phyloP scores from a whole-genome alignment of 2,888 invertebrate genomes.

The Acrocera orbiculus region DNA sequence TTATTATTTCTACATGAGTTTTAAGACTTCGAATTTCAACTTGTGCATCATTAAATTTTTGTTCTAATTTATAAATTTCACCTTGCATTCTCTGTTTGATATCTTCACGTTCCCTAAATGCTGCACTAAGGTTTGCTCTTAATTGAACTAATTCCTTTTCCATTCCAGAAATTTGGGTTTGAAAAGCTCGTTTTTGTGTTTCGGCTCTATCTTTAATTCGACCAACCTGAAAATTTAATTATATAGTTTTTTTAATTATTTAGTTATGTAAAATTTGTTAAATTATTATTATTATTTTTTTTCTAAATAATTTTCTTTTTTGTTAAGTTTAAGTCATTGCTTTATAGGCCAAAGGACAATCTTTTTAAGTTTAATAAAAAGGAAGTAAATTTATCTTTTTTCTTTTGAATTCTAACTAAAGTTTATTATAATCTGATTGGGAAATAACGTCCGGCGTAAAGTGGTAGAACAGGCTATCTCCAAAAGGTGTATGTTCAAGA shows the following conservation, averaged over 20 bases:
- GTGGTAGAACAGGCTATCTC: too few relatives aligned
- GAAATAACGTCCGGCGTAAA: too few relatives aligned
- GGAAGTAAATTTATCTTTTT: too few relatives aligned
- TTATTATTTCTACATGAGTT: constrained; percentile 10
- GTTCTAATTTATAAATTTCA: constrained; percentile 9
- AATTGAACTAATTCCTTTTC: constrained; percentile 11
- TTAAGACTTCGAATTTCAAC: constrained; percentile 10
- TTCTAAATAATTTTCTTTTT: too few relatives aligned
- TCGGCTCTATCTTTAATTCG: constrained; percentile 12
- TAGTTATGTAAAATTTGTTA: not conserved
- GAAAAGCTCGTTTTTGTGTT: constrained; percentile 9
- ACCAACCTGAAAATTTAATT: constrained; percentile 3
- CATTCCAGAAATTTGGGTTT: constrained; percentile 9
- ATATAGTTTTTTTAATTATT: too few relatives aligned
- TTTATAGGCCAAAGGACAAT: too few relatives aligned
- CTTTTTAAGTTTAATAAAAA: too few relatives aligned
- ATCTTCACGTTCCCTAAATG: constrained; percentile 11
- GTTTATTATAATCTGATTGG: too few relatives aligned
- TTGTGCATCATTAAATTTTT: constrained; percentile 10
- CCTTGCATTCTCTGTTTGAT: constrained; percentile 10
- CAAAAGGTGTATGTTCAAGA: too few relatives aligned
- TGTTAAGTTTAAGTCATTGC: too few relatives aligned
- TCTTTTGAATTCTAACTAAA: too few relatives aligned
- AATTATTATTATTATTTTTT: too few relatives aligned
- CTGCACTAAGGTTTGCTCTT: constrained; percentile 6